Conservation (phyloP, 2,113 vertebrate genomes). For the Laticauda laticaudata region DNA sequence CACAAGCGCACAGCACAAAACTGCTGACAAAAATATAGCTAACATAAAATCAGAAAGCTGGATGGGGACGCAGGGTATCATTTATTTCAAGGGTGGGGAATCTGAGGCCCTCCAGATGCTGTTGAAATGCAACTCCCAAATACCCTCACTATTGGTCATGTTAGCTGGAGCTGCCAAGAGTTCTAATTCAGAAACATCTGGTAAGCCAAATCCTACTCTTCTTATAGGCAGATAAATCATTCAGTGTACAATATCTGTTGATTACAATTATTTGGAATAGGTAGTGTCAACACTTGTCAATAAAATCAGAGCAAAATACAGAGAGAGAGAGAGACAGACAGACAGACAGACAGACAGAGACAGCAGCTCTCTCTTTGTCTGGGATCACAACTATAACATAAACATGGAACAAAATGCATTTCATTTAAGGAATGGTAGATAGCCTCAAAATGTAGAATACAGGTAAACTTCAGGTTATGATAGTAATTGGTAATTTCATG, state of each 20-base stretch:
- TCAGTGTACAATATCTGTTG: not conserved
- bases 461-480: not conserved
- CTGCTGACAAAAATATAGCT: not conserved
- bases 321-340: too few species aligned
- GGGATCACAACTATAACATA: not conserved
- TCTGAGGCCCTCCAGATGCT: not conserved
- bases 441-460: not conserved
- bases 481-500: not conserved
- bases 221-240: not conserved
- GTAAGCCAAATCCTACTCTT: not conserved
- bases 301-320: not conserved
- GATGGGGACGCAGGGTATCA: not conserved
- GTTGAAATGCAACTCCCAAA: not conserved
- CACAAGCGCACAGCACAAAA: conserved; percentile 31
- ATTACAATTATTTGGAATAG: not conserved
- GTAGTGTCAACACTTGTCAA: not conserved
- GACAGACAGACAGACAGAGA: too few species aligned
- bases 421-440: not conserved
- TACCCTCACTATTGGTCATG: not conserved
- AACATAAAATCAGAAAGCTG: conserved; percentile 23
- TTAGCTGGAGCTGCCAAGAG: not conserved
- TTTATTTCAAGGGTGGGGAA: not conserved
- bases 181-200: not conserved
- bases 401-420: not conserved
- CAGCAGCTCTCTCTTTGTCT: not conserved